Percentiles rank a stretch among this genome's conserved stretches.
phyloP scores from a whole-genome alignment of 2,113 vertebrate species.

The Cervus canadensis region DNA sequence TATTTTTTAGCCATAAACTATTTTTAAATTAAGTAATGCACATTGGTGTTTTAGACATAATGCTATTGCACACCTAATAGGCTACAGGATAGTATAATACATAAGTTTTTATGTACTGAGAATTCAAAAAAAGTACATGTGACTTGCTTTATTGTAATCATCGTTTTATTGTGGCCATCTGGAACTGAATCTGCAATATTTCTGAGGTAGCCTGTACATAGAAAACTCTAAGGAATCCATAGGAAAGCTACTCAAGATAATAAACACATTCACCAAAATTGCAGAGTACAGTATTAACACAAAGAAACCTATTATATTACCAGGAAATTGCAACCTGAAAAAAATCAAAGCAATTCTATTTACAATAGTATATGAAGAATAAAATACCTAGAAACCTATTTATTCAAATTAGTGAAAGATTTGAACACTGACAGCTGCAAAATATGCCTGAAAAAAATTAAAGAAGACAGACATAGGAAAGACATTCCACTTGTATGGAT shows the following conservation, averaged over 20 bases:
- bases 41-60: not conserved
- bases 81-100: not conserved
- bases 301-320: not conserved
- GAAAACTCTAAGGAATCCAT: not conserved
- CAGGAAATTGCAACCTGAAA: not conserved
- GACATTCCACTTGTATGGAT: not conserved
- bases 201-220: not conserved
- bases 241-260: not conserved
- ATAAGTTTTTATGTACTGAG: not conserved
- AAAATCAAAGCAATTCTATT: not conserved
- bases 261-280: not conserved
- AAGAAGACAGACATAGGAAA: not conserved
- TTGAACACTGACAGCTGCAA: not conserved
- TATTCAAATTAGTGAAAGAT: not conserved
- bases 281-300: not conserved
- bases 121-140: not conserved
- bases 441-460: not conserved
- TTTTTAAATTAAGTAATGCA: not conserved
- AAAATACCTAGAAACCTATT: not conserved
- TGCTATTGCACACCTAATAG: not conserved
- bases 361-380: not conserved
- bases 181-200: not conserved
- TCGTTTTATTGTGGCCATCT: not conserved
- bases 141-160: not conserved
- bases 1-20: not conserved